Base-by-base conservation (phyloP, 2,888 invertebrate species). In the Falcaria lacertinaria region DNA sequence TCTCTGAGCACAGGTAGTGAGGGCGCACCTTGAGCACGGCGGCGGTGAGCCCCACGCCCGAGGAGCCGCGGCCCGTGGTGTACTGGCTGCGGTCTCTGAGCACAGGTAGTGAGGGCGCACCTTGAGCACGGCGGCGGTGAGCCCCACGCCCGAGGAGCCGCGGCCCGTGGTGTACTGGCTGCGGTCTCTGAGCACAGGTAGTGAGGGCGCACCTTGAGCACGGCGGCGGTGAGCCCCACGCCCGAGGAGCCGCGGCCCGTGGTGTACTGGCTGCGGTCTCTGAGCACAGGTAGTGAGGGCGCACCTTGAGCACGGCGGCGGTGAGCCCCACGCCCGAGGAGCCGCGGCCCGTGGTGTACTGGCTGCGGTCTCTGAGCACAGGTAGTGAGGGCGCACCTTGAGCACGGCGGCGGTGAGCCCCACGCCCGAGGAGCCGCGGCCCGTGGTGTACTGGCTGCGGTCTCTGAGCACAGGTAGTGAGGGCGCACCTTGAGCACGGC, bases 291-390 rank as follows among this genome's bases (percentile, higher is more conserved):
- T n/a, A n/a, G n/a, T n/a, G n/a, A n/a, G n/a, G n/a, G n/a, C n/a
- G 33, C 54, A 81, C 88, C 90, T 98, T 99, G 92, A 98, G 93
- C 0, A 99, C 97, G 0, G 99, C 98, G 0, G 99, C 99, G 0
- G 99, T 99, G 42, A 99, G 91, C 76, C 99, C 99, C n/a, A 99
- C 99, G 1, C 98, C 98, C 0, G 98, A 98, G 1, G n/a, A n/a
- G n/a, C n/a, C n/a, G n/a, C n/a, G n/a, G n/a, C n/a, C n/a, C n/a
- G n/a, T n/a, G n/a, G n/a, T n/a, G n/a, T n/a, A n/a, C n/a, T n/a
- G n/a, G n/a, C n/a, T n/a, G n/a, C n/a, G n/a, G n/a, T n/a, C n/a
- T n/a, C n/a, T n/a, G n/a, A n/a, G n/a, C n/a, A n/a, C n/a, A n/a
- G n/a, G n/a, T n/a, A n/a, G n/a, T n/a, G n/a, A n/a, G n/a, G n/a